Evolutionary conservation across 2,113 vertebrate species (phyloP).

Genomic region (Platycercus adscitus): DNA sequence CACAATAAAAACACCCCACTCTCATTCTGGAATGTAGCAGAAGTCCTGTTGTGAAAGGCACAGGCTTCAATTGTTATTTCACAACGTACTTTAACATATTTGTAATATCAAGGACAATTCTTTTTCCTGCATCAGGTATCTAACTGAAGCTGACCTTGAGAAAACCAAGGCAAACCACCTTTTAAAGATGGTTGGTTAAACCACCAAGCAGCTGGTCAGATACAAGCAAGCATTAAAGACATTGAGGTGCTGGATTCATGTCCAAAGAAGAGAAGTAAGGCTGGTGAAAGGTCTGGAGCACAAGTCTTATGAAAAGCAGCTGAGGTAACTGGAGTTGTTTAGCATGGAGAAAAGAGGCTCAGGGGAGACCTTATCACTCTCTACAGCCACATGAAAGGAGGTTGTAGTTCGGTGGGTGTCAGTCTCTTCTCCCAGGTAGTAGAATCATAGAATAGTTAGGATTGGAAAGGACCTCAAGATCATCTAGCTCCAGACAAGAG

Average conservation of each 20-base stretch:
- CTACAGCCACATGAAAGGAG: background rate
- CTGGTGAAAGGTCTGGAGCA: background rate
- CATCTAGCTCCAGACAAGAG: background rate
- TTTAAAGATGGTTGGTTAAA: background rate
- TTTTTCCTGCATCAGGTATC: background rate
- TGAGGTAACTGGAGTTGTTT: background rate
- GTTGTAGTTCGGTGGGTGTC: fast-evolving
- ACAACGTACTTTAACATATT: background rate
- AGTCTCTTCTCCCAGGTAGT: background rate
- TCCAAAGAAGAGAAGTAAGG: background rate
- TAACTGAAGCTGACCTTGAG: background rate
- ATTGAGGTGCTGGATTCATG: fast-evolving
- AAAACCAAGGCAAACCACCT: background rate
- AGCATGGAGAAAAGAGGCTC: background rate
- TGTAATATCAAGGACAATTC: background rate
- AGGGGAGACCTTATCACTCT: background rate
- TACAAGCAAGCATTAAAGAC: background rate
- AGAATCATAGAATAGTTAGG: no score
- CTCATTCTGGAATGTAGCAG: background rate
- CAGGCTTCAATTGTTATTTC: background rate
- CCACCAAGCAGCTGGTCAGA: background rate
- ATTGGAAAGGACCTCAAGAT: no score
- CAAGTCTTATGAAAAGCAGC: background rate
- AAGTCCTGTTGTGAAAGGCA: background rate
- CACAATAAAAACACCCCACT: background rate